Base-by-base conservation (phyloP, 2,888 invertebrate genomes). In the Phyllotreta cruciferae region DNA sequence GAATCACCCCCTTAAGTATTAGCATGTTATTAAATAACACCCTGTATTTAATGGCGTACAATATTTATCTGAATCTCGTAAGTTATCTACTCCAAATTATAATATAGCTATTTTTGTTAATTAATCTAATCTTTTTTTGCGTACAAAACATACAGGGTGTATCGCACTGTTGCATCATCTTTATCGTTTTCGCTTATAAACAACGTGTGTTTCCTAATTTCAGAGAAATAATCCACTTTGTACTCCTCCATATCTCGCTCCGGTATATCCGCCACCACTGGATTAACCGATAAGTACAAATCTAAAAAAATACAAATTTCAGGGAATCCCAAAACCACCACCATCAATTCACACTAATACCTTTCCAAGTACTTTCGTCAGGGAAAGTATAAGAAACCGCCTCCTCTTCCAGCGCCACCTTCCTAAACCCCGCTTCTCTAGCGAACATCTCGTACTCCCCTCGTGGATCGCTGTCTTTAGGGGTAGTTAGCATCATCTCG, bases 231-330 rank as follows among this genome's bases (percentile, higher is more conserved):
- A 49, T 49, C 49, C 1, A 6, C 11, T 49, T 49, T 34, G 49
- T 49, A 49, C 9, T 49, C 49, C 14, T 49, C 49, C 4, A 49
- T 3, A 14, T 49, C 35, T 3, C 36, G 3, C 36, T 9, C n/a
- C 0, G n/a, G 10, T 6, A 49, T 49, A 5, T 49, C 36, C 6
- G 35, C 35, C 11, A 35, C 49, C 6, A 49, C n/a, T 1, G 49
- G 49, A 13, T 49, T 49, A 11, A 49, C 49, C 6, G 49, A 49
- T 3, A 35, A n/a, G 36, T 10, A 49, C 11, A 49, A 49, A 49
- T 49, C 49, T 49, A 9, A 24, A 24, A 13, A 42, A 6, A 42
- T 10, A 42, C 4, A 42, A 42, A 42, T 42, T 3, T n/a, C 11
- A 42, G 42, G 42, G 11, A 10, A 11, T 10, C 11, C 11, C 42